A percentile compares a stretch with the other conserved stretches of the same genome.
Conservation (phyloP, 2,888 invertebrate genomes). For the Perizoma affinitatum region DNA sequence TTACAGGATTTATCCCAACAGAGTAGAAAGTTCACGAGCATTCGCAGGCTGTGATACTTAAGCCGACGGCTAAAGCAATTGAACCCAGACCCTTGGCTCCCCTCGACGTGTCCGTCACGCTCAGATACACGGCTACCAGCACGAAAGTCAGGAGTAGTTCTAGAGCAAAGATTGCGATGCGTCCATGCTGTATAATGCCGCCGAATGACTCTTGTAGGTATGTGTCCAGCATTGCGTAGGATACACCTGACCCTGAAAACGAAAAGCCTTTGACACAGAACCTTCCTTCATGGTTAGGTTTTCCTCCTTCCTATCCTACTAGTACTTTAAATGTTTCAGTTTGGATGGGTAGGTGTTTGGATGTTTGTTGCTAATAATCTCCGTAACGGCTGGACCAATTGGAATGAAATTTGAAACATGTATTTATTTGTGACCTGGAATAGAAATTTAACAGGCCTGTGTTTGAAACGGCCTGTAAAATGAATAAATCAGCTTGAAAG, state of each 20-base stretch:
- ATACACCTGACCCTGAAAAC: constrained; percentile 44
- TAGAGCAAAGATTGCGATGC: constrained; percentile 36
- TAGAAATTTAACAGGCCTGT: too few species aligned
- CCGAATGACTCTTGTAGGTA: constrained; percentile 35
- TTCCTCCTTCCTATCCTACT: too few species aligned
- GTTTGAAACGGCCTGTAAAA: too few species aligned
- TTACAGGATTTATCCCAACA: constrained; percentile 44
- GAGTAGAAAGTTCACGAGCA: constrained; percentile 44
- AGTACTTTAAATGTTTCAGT: too few species aligned
- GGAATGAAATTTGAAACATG: too few species aligned
- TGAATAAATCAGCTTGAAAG: too few species aligned
- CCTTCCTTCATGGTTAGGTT: too few species aligned
- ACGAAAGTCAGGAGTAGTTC: constrained; percentile 49
- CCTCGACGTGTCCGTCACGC: constrained; percentile 40
- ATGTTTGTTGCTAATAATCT: too few species aligned
- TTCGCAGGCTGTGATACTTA: constrained; percentile 45
- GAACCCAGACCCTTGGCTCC: constrained; percentile 48
- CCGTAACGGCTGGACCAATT: too few species aligned
- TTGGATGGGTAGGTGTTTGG: too few species aligned
- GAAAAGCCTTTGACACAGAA: too few species aligned
- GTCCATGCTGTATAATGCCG: constrained; percentile 33
- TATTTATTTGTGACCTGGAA: too few species aligned
- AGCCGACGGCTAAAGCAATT: constrained; percentile 45
- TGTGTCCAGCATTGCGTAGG: constrained; percentile 38
- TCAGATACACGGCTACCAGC: constrained; percentile 42